These are phyloP conservation scores for Coptotermes formosanus DNA, from an alignment of 1,140 invertebrate species.

Conservation along the genomic window DNA sequence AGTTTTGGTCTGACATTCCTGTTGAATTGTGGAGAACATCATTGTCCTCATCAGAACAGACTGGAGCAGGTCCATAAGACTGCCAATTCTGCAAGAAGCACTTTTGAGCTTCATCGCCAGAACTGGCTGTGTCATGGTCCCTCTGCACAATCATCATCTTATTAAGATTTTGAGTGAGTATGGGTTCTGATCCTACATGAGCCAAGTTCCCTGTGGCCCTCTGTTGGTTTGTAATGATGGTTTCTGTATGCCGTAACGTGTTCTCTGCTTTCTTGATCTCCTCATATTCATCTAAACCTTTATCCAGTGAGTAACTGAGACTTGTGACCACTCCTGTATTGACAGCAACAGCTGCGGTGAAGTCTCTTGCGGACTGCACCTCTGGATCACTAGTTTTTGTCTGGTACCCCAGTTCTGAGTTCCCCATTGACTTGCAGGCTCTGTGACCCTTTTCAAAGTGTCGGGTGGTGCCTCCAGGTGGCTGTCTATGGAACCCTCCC, in stretches of 20 bases:
- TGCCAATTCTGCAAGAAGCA: constrained; percentile 23
- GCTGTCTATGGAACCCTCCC: background rate
- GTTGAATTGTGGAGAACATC: background rate
- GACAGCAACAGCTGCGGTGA: background rate
- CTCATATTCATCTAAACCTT: constrained; percentile 50
- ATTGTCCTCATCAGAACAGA: constrained; percentile 25
- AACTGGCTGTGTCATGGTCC: constrained; percentile 21
- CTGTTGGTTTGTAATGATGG: constrained; percentile 1
- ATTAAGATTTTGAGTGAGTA: background rate
- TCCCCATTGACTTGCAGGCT: constrained; percentile 27
- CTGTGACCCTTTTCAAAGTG: constrained; percentile 33
- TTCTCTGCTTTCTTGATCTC: constrained; percentile 36
- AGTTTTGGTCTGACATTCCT: background rate
- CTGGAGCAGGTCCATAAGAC: background rate
- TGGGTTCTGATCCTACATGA: constrained; percentile 18
- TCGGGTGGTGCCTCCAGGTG: background rate
- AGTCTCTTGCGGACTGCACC: constrained; percentile 31
- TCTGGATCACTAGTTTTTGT: constrained; percentile 33
- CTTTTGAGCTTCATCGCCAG: constrained; percentile 23
- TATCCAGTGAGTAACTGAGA: constrained; percentile 53
- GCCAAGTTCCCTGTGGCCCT: background rate
- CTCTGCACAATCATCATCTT: background rate
- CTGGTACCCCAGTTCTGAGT: constrained; percentile 33
- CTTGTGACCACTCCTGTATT: background rate
- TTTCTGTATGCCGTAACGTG: background rate